Base-by-base conservation (phyloP, 2,113 vertebrate genomes). In the Dunckerocampus dactyliophorus region DNA sequence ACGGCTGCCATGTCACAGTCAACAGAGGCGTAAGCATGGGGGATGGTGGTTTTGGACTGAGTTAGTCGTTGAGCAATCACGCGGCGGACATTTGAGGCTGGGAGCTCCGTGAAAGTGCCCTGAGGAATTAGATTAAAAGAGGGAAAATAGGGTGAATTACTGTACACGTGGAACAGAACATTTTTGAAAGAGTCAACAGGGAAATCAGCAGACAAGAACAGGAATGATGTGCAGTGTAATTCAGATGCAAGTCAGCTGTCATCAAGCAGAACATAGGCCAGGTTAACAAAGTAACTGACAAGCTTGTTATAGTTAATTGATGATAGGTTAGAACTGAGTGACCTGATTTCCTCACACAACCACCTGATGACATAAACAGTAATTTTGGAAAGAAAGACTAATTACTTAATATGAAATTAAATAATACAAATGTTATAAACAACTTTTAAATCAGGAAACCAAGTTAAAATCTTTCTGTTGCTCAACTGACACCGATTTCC, bases 1-100 rank as follows among this genome's bases (percentile, higher is more conserved):
- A 99, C 81, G 3, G 93, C 92, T 55, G 89, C 92, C 72, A 99
- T 85, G 71, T 95, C 91, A 84, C 96, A 99, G 87, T 95, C 91
- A 9, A 95, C 84, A 22, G 91, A 90, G 67, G 93, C 94, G 48
- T 98, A 99, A 0, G 94, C 89, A 31, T 99, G 97, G 75, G 96
- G 96, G 78, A 98, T 91, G 52, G 93, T 97, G 63, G 88, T 91
- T 88, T 99, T 99, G 24, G 97, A 98, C 61, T 96, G 93, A 3
- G 91, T 95, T 72, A 99, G 84, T 69, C 95, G 92, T 82, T 96
- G 95, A 71, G 96, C 97, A 68, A 98, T 98, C 69, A 97, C 92
- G 75, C 92, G 94, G 64, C 95, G 92, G 43, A 95, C 83, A 34
- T 93, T 96, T 71, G 94, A 92, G 37, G 96, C 92, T 52, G 94